Percentiles rank a stretch among this genome's conserved stretches.
These are phyloP conservation scores for Chaenocephalus aceratus DNA, from an alignment of 2,113 vertebrate species.

Conservation along the genomic window DNA sequence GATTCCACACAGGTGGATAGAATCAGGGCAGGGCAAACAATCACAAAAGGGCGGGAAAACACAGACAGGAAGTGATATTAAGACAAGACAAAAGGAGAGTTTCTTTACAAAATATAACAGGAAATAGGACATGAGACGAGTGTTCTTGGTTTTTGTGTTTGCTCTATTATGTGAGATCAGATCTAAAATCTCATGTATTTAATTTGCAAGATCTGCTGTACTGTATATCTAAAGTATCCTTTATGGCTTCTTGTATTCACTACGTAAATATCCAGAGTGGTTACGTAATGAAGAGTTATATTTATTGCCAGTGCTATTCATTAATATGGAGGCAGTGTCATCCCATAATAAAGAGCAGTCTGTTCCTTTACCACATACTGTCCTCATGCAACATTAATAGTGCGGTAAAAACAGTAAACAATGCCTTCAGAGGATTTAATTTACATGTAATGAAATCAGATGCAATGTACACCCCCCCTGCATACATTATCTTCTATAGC, in stretches of 20 bases:
- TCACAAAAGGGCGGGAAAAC: no score
- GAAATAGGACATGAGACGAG: no score
- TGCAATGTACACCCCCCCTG: not conserved
- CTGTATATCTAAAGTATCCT: not conserved
- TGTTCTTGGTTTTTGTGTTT: no score
- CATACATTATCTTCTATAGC: not conserved
- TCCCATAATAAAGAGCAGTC: not conserved
- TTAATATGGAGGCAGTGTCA: not conserved
- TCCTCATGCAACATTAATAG: not conserved
- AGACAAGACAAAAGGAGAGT: no score
- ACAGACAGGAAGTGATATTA: no score
- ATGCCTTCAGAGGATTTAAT: not conserved
- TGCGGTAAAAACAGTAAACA: not conserved
- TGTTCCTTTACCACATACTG: not conserved
- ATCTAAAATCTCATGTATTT: not conserved
- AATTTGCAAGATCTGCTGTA: no score
- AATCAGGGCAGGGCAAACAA: no score
- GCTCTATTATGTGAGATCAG: no score
- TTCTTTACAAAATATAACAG: no score
- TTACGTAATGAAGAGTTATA: not conserved
- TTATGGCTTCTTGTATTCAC: not conserved
- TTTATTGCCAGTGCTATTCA: not conserved
- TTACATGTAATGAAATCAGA: conserved; percentile 9
- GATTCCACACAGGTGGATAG: no score
- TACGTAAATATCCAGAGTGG: not conserved